Evolutionary conservation across 2,113 vertebrate genomes (phyloP), one percentile per base, ranked within the genome.

Genomic region (Pelecanoides urinatrix): DNA sequence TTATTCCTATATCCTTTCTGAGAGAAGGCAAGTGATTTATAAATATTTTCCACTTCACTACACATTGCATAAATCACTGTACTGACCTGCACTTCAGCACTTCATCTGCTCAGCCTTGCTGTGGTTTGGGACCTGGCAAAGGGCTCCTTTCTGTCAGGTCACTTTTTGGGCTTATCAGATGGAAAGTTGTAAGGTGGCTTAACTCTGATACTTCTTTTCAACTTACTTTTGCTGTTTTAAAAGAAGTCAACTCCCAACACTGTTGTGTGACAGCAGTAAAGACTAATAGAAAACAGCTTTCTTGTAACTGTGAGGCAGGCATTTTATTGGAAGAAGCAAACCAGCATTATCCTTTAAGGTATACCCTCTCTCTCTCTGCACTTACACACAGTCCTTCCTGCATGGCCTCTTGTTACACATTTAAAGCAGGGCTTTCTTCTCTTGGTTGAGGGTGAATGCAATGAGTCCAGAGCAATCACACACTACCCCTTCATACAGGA

Each of bases 41-140:
- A 95, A 92, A 81, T 92, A 92, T 85, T 94, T 94, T 91, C 77
- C 72, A 72, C 66, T 86, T 81, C 84, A 90, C 44, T 94, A 80
- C 59, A 77, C 19, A 66, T 62, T 85, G 76, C n/a, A 91, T 87
- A 92, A 84, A 93, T 94, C 85, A 68, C 25, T 19, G 82, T 66
- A 38, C 13, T 89, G 73, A 93, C 52, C 83, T 49, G 38, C n/a
- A 74, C 56, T 81, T 82, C 53, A 85, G 73, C 7, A 1, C 27
- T 92, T 87, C 72, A 44, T 56, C 58, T 81, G 50, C 72, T 90
- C 81, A 82, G 32, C 36, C 44, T 87, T 2, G 3, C 52, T 44
- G 29, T 22, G 68, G 21, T 91, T 84, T 91, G 56, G 38, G 30
- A 94, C 82, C 75, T 82, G 65, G 70, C 30, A 74, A 94, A 82